Conservation (phyloP, 2,113 vertebrate genomes). For the Oceanodroma tethys region DNA sequence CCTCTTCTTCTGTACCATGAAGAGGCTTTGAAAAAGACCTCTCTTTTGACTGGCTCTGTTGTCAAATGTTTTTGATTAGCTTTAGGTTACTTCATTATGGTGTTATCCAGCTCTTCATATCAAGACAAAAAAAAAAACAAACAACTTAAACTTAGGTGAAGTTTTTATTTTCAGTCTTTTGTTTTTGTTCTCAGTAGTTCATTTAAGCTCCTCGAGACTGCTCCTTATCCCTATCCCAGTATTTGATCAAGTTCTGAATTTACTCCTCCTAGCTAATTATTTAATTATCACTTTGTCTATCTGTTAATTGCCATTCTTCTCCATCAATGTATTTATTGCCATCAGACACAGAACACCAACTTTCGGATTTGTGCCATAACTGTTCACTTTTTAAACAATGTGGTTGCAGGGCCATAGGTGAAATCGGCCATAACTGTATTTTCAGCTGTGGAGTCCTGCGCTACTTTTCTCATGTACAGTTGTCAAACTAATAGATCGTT, state of each 20-base stretch:
- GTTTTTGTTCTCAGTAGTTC: not conserved
- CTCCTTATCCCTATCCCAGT: not conserved
- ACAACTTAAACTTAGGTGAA: rapidly evolving
- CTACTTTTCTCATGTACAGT: not conserved
- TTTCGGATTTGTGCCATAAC: not conserved
- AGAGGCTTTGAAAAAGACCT: not conserved
- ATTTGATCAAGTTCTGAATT: not conserved
- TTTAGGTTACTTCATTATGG: not conserved
- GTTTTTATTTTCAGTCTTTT: not conserved
- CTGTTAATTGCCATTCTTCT: not conserved
- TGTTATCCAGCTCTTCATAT: not conserved
- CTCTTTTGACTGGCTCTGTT: not conserved
- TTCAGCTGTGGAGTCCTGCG: not conserved
- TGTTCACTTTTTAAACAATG: not conserved
- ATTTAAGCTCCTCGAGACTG: not conserved
- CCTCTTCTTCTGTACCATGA: not conserved
- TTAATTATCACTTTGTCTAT: not conserved
- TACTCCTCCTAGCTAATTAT: not conserved
- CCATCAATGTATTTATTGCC: not conserved
- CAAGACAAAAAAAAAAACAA: not conserved
- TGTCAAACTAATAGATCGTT: not conserved
- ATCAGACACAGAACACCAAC: not conserved
- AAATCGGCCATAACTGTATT: not conserved
- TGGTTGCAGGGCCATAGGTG: not conserved
- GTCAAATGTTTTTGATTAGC: not conserved